Percentiles rank a stretch among this genome's conserved stretches.
Conservation (phyloP, 2,113 vertebrate species). For the Dascyllus trimaculatus region DNA sequence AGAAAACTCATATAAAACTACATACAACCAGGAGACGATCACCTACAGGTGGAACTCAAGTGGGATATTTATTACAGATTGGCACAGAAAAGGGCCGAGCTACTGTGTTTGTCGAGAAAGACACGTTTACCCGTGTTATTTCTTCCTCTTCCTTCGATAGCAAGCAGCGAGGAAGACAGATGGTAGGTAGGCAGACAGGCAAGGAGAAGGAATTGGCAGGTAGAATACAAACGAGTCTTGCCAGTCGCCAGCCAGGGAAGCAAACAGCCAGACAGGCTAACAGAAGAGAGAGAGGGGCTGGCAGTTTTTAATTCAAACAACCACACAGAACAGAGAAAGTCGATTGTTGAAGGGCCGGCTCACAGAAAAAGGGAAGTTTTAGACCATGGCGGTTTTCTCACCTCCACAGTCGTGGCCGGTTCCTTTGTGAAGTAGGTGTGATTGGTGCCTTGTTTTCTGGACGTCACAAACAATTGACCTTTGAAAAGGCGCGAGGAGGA, state of each 20-base stretch:
- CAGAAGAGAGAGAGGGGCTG: slow-evolving; percentile 7
- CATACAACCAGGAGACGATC: not conserved
- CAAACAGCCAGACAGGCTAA: slow-evolving; percentile 40
- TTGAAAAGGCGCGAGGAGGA: not conserved
- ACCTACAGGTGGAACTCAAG: slow-evolving; percentile 2
- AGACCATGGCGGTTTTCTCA: slow-evolving; percentile 5
- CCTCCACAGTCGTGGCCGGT: slow-evolving; percentile 1
- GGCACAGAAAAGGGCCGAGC: not conserved
- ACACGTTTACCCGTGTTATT: slow-evolving; percentile 13
- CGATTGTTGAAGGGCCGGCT: not conserved
- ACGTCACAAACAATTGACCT: not conserved
- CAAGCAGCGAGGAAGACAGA: slow-evolving; percentile 56
- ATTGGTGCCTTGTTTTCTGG: not conserved
- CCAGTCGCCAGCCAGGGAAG: slow-evolving; percentile 31
- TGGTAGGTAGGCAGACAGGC: slow-evolving; percentile 62
- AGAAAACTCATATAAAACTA: too few species aligned
- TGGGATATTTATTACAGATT: not conserved
- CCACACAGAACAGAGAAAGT: not conserved
- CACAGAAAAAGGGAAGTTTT: not conserved
- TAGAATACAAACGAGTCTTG: slow-evolving; percentile 47
- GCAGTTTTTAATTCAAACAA: slow-evolving; percentile 21
- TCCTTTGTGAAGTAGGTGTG: not conserved
- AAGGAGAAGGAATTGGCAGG: slow-evolving; percentile 55
- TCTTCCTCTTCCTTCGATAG: slow-evolving; percentile 14
- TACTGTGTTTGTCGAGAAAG: slow-evolving; percentile 6